These are phyloP conservation scores for Panurus biarmicus DNA, from an alignment of 2,113 vertebrate genomes.

Conservation along the genomic window DNA sequence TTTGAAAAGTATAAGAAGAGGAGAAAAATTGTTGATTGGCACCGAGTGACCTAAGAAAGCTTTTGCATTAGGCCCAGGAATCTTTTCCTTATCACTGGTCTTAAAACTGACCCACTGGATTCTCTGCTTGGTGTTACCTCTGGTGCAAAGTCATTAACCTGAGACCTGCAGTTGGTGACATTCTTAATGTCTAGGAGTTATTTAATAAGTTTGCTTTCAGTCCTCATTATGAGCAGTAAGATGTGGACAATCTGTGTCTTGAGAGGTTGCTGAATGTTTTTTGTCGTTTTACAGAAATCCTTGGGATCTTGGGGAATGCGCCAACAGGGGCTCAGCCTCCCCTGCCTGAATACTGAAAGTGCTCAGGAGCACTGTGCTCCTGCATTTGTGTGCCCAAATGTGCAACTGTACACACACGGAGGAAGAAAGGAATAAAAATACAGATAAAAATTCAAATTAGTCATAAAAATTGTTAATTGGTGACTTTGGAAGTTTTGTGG, in stretches of 20 bases:
- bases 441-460: not conserved
- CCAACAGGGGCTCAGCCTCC: not conserved
- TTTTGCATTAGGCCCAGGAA: not conserved
- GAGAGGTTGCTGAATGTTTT: not conserved
- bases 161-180: not conserved
- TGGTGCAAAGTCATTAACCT: not conserved
- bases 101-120: not conserved
- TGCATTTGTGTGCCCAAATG: not conserved
- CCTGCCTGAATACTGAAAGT: not conserved
- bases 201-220: not conserved
- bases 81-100: not conserved
- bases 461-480: not conserved
- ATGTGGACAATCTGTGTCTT: not conserved
- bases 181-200: not conserved
- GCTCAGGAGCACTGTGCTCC: not conserved
- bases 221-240: not conserved
- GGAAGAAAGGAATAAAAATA: not conserved
- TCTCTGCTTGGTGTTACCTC: not conserved
- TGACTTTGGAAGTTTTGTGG: not conserved
- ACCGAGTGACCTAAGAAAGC: not conserved
- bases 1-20: not conserved
- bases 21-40: not conserved
- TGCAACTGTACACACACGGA: rapidly evolving
- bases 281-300: not conserved
- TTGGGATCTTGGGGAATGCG: not conserved